Conservation (phyloP, 2,888 invertebrate species). For the Fragum fragum region DNA sequence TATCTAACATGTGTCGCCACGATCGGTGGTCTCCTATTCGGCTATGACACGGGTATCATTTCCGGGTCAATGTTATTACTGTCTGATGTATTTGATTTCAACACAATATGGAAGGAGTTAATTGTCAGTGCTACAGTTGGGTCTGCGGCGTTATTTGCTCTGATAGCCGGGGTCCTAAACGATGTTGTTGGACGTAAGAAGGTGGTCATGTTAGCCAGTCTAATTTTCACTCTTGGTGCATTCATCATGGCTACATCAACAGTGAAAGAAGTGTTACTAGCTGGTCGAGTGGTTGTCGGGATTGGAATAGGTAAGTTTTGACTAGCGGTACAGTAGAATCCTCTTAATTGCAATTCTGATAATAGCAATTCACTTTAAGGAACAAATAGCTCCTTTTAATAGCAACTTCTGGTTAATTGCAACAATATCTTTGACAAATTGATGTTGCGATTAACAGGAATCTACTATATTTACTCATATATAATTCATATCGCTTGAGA, state of each 20-base stretch:
- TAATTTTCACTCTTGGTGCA: conserved; percentile 87
- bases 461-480: too few relatives aligned
- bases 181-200: conserved; percentile 88
- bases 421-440: too few relatives aligned
- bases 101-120: conserved; percentile 87
- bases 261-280: conserved; percentile 83
- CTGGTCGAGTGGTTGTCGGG: conserved; percentile 87
- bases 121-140: conserved; percentile 88
- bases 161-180: conserved; percentile 87
- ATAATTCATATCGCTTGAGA: too few relatives aligned
- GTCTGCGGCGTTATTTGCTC: conserved; percentile 87
- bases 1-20: conserved; percentile 83
- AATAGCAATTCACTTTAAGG: too few relatives aligned
- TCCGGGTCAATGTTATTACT: conserved; percentile 88
- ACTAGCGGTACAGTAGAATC: too few relatives aligned
- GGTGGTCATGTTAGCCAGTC: conserved; percentile 87
- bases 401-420: too few relatives aligned
- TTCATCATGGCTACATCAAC: conserved; percentile 86
- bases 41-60: conserved; percentile 88
- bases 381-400: too few relatives aligned
- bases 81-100: conserved; percentile 86
- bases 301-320: conserved; percentile 87
- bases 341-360: too few relatives aligned
- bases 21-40: conserved; percentile 88
- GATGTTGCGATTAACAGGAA: too few relatives aligned